Conservation (phyloP, 2,797 vertebrate genomes). For the Sebastes vulpes region DNA sequence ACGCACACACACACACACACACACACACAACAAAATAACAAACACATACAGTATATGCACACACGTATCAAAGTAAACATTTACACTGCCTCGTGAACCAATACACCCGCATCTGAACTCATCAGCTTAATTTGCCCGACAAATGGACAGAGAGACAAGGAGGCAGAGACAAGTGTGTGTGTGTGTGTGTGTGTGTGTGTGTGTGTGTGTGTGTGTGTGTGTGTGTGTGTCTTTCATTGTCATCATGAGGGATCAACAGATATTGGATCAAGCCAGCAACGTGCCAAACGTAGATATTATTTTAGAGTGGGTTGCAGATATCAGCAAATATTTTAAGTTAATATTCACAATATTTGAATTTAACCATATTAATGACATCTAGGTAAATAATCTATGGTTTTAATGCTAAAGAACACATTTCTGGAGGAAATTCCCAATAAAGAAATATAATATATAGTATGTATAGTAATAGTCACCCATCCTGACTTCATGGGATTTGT, state of each 20-base stretch:
- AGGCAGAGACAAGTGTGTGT: neutral
- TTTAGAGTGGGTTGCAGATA: neutral
- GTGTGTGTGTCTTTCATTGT: neutral
- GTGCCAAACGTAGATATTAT: neutral
- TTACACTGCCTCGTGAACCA: neutral
- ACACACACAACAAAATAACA: neutral
- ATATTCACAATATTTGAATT: neutral
- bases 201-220: neutral
- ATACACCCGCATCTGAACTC: slow-evolving; percentile 19
- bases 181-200: slow-evolving; percentile 2
- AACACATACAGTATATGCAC: neutral
- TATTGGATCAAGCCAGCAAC: neutral
- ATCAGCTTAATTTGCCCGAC: slow-evolving; percentile 31
- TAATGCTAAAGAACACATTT: neutral
- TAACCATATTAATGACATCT: too few relatives aligned
- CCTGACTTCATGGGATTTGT: neutral
- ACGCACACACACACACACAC: too few relatives aligned
- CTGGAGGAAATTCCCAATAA: neutral
- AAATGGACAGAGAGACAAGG: slow-evolving; percentile 20
- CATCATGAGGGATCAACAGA: neutral
- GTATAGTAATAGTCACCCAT: neutral
- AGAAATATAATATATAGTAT: neutral
- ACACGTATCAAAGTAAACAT: neutral
- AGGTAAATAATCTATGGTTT: neutral
- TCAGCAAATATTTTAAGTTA: neutral